Conservation (phyloP, 2,797 vertebrate genomes). For the Melanotaenia nigrans region DNA sequence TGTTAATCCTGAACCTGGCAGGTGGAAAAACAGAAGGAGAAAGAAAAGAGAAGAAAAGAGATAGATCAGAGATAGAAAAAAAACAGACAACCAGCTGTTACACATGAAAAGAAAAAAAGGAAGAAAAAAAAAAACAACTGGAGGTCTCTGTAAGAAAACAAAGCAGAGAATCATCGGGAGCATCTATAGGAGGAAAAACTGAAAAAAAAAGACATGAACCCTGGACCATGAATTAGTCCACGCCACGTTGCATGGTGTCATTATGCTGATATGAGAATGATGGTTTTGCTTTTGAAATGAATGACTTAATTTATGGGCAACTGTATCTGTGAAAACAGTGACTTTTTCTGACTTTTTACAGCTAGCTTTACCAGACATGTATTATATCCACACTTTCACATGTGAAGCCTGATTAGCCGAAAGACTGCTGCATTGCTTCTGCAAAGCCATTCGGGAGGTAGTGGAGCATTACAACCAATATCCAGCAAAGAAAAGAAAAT, state of each 20-base stretch:
- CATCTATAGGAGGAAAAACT: too few relatives aligned
- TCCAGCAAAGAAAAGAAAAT: neutral
- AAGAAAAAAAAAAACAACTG: too few relatives aligned
- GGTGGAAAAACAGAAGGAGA: too few relatives aligned
- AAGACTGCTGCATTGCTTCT: neutral
- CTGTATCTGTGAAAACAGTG: neutral
- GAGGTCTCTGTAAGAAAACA: too few relatives aligned
- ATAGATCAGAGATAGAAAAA: too few relatives aligned
- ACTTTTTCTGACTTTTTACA: neutral
- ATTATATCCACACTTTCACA: neutral
- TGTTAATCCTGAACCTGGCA: too few relatives aligned
- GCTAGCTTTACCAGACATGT: neutral
- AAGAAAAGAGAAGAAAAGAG: too few relatives aligned
- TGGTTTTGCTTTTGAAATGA: neutral
- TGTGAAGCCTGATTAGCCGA: neutral
- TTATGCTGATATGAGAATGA: neutral
- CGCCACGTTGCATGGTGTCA: too few relatives aligned
- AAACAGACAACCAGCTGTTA: too few relatives aligned
- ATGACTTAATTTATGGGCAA: neutral
- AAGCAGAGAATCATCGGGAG: too few relatives aligned
- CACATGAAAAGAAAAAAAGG: too few relatives aligned
- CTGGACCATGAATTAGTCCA: neutral
- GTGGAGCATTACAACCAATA: neutral
- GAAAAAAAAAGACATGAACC: neutral
- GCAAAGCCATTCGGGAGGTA: neutral